Base-by-base conservation (phyloP, 2,888 invertebrate species). In the Dryobota labecula region DNA sequence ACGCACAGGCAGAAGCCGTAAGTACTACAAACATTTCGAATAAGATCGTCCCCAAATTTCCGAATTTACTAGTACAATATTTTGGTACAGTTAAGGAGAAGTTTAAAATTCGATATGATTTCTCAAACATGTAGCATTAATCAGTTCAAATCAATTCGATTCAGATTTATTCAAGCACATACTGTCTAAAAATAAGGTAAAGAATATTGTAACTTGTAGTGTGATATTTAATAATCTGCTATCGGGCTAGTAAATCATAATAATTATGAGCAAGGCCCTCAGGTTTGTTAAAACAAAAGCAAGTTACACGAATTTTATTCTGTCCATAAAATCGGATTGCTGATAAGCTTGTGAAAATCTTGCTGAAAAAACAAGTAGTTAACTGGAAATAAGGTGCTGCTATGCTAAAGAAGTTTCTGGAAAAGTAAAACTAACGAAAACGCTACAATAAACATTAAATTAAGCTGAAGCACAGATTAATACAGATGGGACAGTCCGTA, bases 1-100 rank as follows among this genome's bases (percentile, higher is more conserved):
- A 96, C 86, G 97, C 97, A 0, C 97, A 97, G 0, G 86, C 91
- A 1, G 97, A 97, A 73, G 81, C 90, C 51, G 95, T 95, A 80
- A 92, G 93, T 91, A 66, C 1, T 33, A n/a, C 2, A n/a, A 43
- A 53, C 3, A 36, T 38, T 36, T n/a, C 5, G 2, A 66, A 60
- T n/a, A 41, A 27, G 7, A n/a, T 11, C n/a, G 2, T 24, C 6
- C 13, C 8, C 9, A 1, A 41, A 24, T 58, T 27, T 43, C 0
- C 2, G 20, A 36, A 30, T 49, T n/a, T 27, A 36, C 15, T 27
- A 20, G 51, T 38, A 27, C n/a, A 9, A 53, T 53, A 51, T 15
- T 51, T 51, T 51, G 27, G 27, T 27, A 51, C 13, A 24, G 24
- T 24, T 13, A 8, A 11, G 1, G n/a, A 2, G 15, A 64, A 33